Conservation (phyloP, 2,888 invertebrate genomes). For the Ptilodon capucinus region DNA sequence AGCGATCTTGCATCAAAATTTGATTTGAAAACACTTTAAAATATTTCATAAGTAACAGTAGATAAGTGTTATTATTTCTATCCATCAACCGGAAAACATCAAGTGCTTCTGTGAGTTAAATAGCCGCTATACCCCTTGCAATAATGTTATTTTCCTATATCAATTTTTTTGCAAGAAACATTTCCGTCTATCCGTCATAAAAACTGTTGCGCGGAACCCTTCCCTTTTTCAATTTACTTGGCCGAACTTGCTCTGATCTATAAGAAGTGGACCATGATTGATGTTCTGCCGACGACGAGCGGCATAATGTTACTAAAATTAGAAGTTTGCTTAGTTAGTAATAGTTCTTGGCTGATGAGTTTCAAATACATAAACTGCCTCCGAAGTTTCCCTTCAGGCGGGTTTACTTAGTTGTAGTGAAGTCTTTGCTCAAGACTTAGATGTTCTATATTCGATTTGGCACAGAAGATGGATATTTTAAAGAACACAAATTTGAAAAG, state of each 20-base stretch:
- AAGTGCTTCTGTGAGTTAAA: neutral
- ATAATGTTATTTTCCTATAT: neutral
- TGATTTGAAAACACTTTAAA: no score
- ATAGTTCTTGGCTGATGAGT: conserved; percentile 34
- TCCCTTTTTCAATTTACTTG: conserved; percentile 29
- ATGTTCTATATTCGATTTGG: neutral
- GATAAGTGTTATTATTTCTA: no score
- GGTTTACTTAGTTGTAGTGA: neutral
- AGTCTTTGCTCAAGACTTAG: neutral
- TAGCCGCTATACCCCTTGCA: neutral
- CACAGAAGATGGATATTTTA: neutral
- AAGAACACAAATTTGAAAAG: neutral
- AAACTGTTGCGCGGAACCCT: conserved; percentile 24
- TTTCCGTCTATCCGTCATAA: conserved; percentile 7
- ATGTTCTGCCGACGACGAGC: conserved; percentile 53
- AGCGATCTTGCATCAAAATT: no score
- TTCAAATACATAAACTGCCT: conserved; percentile 20
- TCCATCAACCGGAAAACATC: no score
- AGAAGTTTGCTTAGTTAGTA: conserved; percentile 43
- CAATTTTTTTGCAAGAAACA: neutral
- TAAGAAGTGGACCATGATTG: conserved; percentile 57
- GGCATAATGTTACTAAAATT: conserved; percentile 56
- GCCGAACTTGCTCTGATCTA: conserved; percentile 28
- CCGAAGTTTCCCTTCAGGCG: conserved; percentile 10
- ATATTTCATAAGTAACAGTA: no score